Conservation (phyloP, 2,888 invertebrate species). For the Rhagonycha lutea region DNA sequence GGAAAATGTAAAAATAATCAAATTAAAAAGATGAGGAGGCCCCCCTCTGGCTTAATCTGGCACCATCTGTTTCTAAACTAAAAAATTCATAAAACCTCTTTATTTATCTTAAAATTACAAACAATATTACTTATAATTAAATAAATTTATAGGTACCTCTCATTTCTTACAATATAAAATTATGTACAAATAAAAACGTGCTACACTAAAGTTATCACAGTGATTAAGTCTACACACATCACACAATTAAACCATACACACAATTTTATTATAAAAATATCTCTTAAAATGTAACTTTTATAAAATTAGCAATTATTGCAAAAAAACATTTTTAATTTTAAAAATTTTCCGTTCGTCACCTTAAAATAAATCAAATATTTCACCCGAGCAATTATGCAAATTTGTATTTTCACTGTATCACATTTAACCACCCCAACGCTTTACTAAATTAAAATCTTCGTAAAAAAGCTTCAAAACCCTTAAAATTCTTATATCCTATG, state of each 20-base stretch:
- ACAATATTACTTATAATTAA: too few species aligned
- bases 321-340: background rate
- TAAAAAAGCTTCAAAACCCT: background rate
- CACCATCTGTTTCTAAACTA: too few species aligned
- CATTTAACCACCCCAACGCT: background rate
- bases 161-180: background rate
- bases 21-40: too few species aligned
- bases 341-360: background rate
- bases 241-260: background rate
- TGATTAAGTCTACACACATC: background rate
- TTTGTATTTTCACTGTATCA: background rate
- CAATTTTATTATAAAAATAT: background rate
- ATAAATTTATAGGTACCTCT: background rate
- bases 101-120: background rate
- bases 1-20: too few species aligned
- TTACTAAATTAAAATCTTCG: background rate
- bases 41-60: too few species aligned
- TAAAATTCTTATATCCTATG: background rate
- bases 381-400: background rate
- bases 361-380: background rate
- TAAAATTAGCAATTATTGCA: background rate
- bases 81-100: background rate
- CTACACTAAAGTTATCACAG: background rate
- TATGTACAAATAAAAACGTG: constrained; percentile 1
- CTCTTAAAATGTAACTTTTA: background rate